These are phyloP conservation scores for Porphyrio hochstetteri DNA, from an alignment of 2,113 vertebrate species.

Conservation along the genomic window DNA sequence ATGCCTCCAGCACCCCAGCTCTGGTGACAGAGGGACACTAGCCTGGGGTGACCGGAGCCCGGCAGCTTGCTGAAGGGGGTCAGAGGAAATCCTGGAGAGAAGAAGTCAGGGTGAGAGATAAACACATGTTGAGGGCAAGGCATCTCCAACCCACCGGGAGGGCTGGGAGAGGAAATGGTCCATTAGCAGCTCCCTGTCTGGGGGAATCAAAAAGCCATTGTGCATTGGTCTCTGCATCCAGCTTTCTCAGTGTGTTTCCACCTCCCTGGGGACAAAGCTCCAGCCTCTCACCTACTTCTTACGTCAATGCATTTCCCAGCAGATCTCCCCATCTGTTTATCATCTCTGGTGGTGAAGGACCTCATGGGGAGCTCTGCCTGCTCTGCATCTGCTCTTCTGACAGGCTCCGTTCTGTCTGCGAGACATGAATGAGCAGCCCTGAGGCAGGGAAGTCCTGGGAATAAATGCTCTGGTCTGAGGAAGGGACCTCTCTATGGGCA, in stretches of 20 bases:
- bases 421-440: conserved; percentile 49
- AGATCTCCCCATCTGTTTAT: conserved; percentile 68
- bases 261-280: conserved; percentile 16
- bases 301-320: conserved; percentile 63
- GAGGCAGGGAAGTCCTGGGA: conserved; percentile 39
- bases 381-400: conserved; percentile 57
- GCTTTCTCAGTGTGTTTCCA: conserved; percentile 33
- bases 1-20: neutral
- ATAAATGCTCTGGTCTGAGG: conserved; percentile 10
- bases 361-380: conserved; percentile 53
- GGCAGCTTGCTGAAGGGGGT: neutral
- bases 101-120: neutral
- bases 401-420: conserved; percentile 49
- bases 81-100: conserved; percentile 34
- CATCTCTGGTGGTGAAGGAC: conserved; percentile 52
- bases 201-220: conserved; percentile 34
- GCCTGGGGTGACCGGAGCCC: neutral
- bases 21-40: neutral
- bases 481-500: neutral
- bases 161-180: conserved; percentile 44
- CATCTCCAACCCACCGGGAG: neutral
- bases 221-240: neutral
- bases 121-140: neutral
- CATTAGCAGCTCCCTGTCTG: neutral
- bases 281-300: conserved; percentile 58